Evolutionary conservation across 2,797 vertebrate species (phyloP), one percentile per base, ranked within the genome.

Genomic region (Sebastes variabilis): DNA sequence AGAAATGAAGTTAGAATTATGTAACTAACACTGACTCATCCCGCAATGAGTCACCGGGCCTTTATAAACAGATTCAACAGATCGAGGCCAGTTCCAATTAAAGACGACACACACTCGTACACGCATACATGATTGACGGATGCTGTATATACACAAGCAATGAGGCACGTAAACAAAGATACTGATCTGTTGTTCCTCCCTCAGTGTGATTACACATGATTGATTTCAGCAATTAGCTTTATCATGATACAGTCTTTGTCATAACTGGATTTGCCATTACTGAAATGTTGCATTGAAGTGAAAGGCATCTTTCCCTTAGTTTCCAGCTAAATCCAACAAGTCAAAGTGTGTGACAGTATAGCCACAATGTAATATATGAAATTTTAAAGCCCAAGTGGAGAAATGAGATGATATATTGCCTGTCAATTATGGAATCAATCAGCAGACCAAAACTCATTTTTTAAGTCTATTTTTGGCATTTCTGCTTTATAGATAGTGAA

Each of bases 1-100:
- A 72, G 52, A 81, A 77, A 83, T 20, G 4, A 67, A 75, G 61
- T 68, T 75, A 36, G 20, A 78, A 64, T 87, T 52, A 76, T 72
- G 52, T 66, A 88, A 84, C 75, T 49, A 52, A 73, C 64, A 77
- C 46, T 76, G 89, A 92, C 24, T 91, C 89, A 92, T 80, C 62
- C 42, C 55, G 49, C 56, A 11, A n/a, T 90, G 89, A 90, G 25
- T 91, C 90, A 91, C 56, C 68, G 7, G 71, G 36, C 58, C 67
- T 80, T 84, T 56, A 46, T 36, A 76, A 81, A 81, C 54, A 60
- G 30, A 83, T 54, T 72, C 22, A 87, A 75, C 65, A 55, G 66
- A 84, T 82, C 75, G 18, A 79, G 75, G 66, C 61, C 61, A 12
- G 22, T 60, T 76, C 8, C 54, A 78, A 75, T 60, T 82, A 70